Evolutionary conservation across 2,113 vertebrate species (phyloP), one percentile per base, ranked within the genome.

Genomic region (Pedionomus torquatus): DNA sequence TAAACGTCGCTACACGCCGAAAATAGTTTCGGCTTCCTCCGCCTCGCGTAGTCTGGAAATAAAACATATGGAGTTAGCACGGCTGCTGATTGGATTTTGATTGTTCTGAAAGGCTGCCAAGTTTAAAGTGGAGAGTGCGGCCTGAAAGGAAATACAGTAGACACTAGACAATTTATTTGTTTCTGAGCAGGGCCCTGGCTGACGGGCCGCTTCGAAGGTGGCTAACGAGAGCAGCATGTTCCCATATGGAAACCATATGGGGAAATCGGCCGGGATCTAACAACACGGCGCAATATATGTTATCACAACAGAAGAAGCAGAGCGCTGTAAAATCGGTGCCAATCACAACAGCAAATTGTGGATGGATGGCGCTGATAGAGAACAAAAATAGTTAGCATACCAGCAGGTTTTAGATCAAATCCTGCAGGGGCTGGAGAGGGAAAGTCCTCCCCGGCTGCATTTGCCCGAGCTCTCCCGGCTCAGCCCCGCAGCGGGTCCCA

Each of bases 121-220:
- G 93, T 94, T 96, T 97, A 79, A 97, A 97, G 96, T 96, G 96
- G 96, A 96, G 97, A 98, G 97, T 19, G 87, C 3, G 48, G 97
- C 96, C 97, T 68, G 97, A 96, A 97, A 98, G 96, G 97, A 98
- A 97, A 97, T 95, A 93, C 97, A 96, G 96, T 95, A 97, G 96
- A 97, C 97, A 96, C 78, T 65, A 97, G 96, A 97, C 97, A 96
- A 97, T 97, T 98, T 97, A 97, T 97, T 97, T 97, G 96, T 97
- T 97, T 97, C 96, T 97, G 96, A 97, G 96, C 13, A 2, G 96
- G 97, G 95, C 89, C 95, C 91, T 94, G 96, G 97, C 96, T 97
- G 96, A 97, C 85, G 74, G 96, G 93, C 83, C 5, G 80, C 95
- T 90, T 95, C 78, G 69, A 97, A 97, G 96, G 97, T 96, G 97